Percentiles rank a stretch among this genome's conserved stretches.
These are phyloP conservation scores for Mormyrops attenuatus DNA, from an alignment of 2,797 vertebrate genomes.

Conservation along the genomic window DNA sequence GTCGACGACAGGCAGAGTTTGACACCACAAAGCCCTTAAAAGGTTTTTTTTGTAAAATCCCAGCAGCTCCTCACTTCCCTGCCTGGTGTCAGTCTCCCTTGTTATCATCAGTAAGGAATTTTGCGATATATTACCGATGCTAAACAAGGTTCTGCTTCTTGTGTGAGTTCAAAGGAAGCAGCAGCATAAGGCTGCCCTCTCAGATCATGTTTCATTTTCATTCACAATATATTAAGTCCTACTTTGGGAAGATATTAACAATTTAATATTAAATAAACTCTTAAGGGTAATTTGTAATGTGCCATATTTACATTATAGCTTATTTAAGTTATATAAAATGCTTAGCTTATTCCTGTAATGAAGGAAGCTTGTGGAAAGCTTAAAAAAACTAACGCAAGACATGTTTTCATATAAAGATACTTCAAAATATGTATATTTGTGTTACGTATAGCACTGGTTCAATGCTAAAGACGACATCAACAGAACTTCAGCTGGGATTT, in stretches of 20 bases:
- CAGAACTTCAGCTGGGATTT: background rate
- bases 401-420: background rate
- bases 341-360: background rate
- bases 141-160: conserved; percentile 8
- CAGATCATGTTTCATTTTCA: background rate
- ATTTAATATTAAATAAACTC: background rate
- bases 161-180: conserved; percentile 19
- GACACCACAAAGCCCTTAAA: conserved; percentile 13
- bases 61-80: conserved; percentile 2
- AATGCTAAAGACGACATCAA: background rate
- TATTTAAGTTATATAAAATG: background rate
- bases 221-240: background rate
- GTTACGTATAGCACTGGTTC: background rate
- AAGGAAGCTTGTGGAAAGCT: background rate
- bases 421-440: background rate
- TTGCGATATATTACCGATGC: conserved; percentile 14
- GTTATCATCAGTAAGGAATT: background rate
- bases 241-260: background rate
- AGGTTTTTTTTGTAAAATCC: conserved; percentile 14
- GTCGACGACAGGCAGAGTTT: conserved; percentile 19
- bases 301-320: background rate
- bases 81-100: conserved; percentile 13
- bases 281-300: background rate
- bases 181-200: background rate
- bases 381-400: background rate